A percentile compares a stretch with the other conserved stretches of the same genome.
Evolutionary conservation across 2,888 invertebrate species (phyloP).

Genomic region (Pheosia gnoma): DNA sequence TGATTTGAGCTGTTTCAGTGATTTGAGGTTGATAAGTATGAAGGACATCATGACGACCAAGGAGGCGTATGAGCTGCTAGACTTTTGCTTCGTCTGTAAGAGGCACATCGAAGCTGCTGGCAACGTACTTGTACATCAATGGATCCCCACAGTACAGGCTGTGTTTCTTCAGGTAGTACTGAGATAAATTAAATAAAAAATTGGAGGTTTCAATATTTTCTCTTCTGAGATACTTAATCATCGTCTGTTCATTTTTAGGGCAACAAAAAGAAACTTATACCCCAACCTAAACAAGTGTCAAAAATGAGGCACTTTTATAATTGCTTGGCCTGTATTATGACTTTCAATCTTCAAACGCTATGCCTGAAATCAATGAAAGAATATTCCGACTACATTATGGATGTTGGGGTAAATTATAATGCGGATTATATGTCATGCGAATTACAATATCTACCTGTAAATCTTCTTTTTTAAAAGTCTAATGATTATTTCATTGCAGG

Average conservation of each 20-base stretch:
- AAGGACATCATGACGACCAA: conserved; percentile 82
- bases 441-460: not conserved
- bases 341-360: conserved; percentile 92
- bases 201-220: not conserved
- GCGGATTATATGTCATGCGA: not conserved
- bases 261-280: conserved; percentile 87
- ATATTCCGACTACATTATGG: conserved; percentile 90
- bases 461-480: not conserved
- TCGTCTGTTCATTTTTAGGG: conserved; percentile 73
- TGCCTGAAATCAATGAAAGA: conserved; percentile 91
- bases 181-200: no score
- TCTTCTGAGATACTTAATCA: not conserved
- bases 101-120: conserved; percentile 87
- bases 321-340: conserved; percentile 94
- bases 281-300: conserved; percentile 85
- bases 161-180: conserved; percentile 83
- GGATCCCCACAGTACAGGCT: conserved; percentile 86
- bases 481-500: conserved; percentile 67
- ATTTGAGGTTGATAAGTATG: conserved; percentile 85
- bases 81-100: conserved; percentile 84
- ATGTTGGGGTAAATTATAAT: conserved; percentile 86
- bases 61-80: conserved; percentile 87
- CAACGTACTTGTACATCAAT: conserved; percentile 84
- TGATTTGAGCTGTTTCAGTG: conserved; percentile 64
- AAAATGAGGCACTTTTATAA: conserved; percentile 92